Percentiles rank a stretch among this genome's conserved stretches.
Evolutionary conservation across 2,797 vertebrate species (phyloP).

Genomic region (Vespertilio murinus): DNA sequence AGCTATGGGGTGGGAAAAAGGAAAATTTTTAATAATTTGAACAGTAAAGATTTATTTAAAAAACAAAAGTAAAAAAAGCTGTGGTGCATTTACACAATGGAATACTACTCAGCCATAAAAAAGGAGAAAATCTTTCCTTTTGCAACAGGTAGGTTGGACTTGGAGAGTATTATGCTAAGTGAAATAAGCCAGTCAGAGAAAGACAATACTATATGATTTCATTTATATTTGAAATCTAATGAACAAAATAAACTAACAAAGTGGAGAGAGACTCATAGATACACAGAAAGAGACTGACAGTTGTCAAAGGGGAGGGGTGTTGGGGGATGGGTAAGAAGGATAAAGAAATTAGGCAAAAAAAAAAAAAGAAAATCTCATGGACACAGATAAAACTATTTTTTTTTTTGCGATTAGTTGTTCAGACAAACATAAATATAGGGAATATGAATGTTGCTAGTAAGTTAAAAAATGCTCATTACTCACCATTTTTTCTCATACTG

Average conservation of each 20-base stretch:
- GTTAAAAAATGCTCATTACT: conserved; percentile 3
- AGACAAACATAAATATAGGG: neutral
- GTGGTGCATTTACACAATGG: neutral
- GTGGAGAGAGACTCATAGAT: neutral
- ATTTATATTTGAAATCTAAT: neutral
- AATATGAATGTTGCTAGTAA: neutral
- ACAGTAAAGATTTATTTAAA: too few species aligned
- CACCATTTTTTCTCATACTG: neutral
- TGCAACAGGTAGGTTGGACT: neutral
- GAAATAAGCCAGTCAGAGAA: neutral
- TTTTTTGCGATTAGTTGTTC: neutral
- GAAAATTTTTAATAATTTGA: too few species aligned
- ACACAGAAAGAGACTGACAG: neutral
- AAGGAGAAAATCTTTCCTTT: neutral
- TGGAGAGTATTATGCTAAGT: neutral
- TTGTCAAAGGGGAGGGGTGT: neutral
- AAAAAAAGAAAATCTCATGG: neutral
- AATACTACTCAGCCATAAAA: neutral
- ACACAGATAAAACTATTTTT: neutral
- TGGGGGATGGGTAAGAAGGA: neutral
- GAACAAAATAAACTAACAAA: neutral
- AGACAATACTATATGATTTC: neutral
- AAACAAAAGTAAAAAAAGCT: neutral
- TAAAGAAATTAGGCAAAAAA: neutral
- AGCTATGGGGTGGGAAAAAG: too few species aligned